These are phyloP conservation scores for Scolopax bukidnonensis DNA, from an alignment of 2,797 vertebrate genomes.

Conservation along the genomic window DNA sequence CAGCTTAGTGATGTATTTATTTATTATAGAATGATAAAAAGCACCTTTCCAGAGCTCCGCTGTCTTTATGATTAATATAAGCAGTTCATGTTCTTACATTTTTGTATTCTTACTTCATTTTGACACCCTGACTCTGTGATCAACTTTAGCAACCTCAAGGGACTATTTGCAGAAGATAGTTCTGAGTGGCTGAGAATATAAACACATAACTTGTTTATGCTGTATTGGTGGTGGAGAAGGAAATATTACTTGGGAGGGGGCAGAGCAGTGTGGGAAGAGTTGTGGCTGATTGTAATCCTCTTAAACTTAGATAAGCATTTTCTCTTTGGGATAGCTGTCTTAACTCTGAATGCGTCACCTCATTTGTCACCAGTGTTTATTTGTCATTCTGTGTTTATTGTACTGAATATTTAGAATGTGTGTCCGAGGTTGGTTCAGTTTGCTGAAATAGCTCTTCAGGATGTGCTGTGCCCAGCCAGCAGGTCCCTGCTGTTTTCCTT, in stretches of 20 bases:
- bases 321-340: neutral
- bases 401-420: neutral
- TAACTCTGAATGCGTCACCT: neutral
- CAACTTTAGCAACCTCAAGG: neutral
- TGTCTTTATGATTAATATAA: conserved; percentile 2
- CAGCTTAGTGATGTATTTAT: neutral
- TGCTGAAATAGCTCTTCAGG: neutral
- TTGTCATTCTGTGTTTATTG: neutral
- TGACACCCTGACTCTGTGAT: conserved; percentile 6
- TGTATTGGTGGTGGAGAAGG: neutral
- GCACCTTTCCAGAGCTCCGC: neutral
- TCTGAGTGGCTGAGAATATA: neutral
- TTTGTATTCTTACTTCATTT: conserved; percentile 7
- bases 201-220: conserved; percentile 26
- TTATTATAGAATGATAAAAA: neutral
- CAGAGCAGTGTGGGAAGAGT: neutral
- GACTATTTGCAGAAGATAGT: conserved; percentile 7
- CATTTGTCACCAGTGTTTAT: neutral
- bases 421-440: neutral
- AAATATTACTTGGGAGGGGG: neutral
- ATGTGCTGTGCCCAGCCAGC: neutral
- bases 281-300: neutral
- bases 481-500: neutral
- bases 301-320: neutral
- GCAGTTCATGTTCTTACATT: neutral